Base-by-base conservation (phyloP, 2,797 vertebrate species). In the Spondyliosoma cantharus region DNA sequence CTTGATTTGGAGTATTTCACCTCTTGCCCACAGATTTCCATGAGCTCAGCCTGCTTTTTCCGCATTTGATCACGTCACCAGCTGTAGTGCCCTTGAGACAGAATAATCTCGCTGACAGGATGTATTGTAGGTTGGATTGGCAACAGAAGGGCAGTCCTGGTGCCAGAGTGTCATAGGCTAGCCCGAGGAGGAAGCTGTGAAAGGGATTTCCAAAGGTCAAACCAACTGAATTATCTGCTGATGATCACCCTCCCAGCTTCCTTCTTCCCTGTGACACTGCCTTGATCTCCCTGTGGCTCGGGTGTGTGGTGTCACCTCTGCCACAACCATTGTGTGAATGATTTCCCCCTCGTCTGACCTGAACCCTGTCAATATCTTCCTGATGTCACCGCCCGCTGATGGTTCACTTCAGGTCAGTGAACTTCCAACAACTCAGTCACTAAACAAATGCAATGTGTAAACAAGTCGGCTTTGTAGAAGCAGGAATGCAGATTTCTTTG, bases 151-250 rank as follows among this genome's bases (percentile, higher is more conserved):
- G 22, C 71, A 54, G 73, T 49, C 46, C n/a, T 58, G 37, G 59
- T 24, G 32, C 60, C 74, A 37, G 46, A 9, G 63, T 17, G 72
- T 81, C 9, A 7, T 46, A 65, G 60, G 58, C 83, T 50, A 61
- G 25, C 73, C 62, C 56, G 80, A 77, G 71, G 61, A 86, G 73
- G 74, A 85, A 82, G 65, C 77, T 76, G 71, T 60, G 42, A 53
- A 49, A 29, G 27, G 59, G 74, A 73, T 76, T 80, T 85, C 43
- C 53, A 82, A 74, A 90, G 82, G 87, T 91, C 85, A 90, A 68
- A 67, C 63, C 71, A 27, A 57, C 27, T 70, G 68, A 80, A 42
- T 73, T 68, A 85, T 86, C 59, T 86, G 76, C 76, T 76, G 85
- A 78, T 60, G 78, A 82, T 48, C 59, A 74, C 53, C 45, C 48